These are phyloP conservation scores for Calcarius ornatus DNA, from an alignment of 2,113 vertebrate genomes.

Conservation along the genomic window DNA sequence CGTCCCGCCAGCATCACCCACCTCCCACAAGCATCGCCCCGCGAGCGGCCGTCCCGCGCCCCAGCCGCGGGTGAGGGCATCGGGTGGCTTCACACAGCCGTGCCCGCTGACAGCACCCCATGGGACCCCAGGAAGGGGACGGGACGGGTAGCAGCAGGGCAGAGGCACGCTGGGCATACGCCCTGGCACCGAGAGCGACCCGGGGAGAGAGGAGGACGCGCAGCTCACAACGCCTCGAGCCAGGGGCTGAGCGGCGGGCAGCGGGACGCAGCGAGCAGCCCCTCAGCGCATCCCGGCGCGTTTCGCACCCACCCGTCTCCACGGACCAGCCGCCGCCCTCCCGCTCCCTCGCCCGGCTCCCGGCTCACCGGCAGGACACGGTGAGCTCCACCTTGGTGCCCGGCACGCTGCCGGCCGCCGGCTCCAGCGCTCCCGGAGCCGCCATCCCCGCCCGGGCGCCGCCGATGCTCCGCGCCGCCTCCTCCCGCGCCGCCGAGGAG, in stretches of 20 bases:
- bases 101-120: background rate
- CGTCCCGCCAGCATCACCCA: background rate
- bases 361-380: conserved; percentile 89
- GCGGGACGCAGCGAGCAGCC: background rate
- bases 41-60: background rate
- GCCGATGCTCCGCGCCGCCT: conserved; percentile 13
- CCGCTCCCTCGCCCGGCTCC: background rate
- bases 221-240: background rate
- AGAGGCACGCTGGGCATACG: background rate
- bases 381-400: conserved; percentile 94
- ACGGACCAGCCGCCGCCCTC: background rate
- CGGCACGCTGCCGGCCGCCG: conserved; percentile 82
- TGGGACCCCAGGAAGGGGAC: background rate
- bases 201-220: background rate
- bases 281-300: background rate
- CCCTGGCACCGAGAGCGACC: background rate
- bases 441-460: conserved; percentile 77
- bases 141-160: background rate
- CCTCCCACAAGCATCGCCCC: background rate
- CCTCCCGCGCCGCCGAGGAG: conserved; percentile 15
- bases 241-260: background rate
- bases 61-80: background rate
- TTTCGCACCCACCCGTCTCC: background rate
- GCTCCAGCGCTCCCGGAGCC: conserved; percentile 85
- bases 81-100: background rate